Conservation (phyloP, 2,888 invertebrate genomes). For the Drosophila ezoana region DNA sequence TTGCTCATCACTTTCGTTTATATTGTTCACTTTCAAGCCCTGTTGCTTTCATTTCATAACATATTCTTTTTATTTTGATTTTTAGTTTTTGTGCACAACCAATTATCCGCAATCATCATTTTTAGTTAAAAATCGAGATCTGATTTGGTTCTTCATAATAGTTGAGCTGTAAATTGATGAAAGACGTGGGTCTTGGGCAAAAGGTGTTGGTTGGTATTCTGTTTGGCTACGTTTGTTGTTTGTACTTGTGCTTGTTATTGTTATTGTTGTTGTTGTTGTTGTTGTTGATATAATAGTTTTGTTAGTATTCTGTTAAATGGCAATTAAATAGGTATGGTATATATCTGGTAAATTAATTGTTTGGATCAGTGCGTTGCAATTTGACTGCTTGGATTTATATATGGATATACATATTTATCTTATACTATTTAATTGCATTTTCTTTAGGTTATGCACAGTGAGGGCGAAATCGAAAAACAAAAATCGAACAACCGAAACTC, state of each 20-base stretch:
- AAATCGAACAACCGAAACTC: neutral
- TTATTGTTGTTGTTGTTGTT: conserved; percentile 21
- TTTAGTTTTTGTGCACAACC: conserved; percentile 83
- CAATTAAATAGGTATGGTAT: conserved; percentile 54
- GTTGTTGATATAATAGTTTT: conserved; percentile 3
- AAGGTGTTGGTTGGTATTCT: conserved; percentile 33
- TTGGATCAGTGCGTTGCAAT: conserved; percentile 15
- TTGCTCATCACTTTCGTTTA: too few relatives aligned
- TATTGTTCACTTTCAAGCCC: too few relatives aligned
- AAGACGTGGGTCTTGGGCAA: conserved; percentile 61
- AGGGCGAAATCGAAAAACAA: conserved; percentile 15
- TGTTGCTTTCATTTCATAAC: conserved; percentile 3
- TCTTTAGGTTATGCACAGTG: conserved; percentile 67
- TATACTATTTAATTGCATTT: conserved; percentile 61
- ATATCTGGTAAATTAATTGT: conserved; percentile 24
- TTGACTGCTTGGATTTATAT: conserved; percentile 34
- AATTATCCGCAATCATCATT: conserved; percentile 85
- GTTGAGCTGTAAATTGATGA: conserved; percentile 66
- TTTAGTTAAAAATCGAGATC: conserved; percentile 84
- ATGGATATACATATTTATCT: conserved; percentile 40
- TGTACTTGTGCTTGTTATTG: conserved; percentile 18
- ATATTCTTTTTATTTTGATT: conserved; percentile 1
- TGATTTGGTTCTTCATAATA: conserved; percentile 60
- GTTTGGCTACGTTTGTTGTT: conserved; percentile 24
- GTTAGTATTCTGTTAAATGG: conserved; percentile 38